Conservation (phyloP, 2,888 invertebrate genomes). For the Synanthedon andrenaeformis region DNA sequence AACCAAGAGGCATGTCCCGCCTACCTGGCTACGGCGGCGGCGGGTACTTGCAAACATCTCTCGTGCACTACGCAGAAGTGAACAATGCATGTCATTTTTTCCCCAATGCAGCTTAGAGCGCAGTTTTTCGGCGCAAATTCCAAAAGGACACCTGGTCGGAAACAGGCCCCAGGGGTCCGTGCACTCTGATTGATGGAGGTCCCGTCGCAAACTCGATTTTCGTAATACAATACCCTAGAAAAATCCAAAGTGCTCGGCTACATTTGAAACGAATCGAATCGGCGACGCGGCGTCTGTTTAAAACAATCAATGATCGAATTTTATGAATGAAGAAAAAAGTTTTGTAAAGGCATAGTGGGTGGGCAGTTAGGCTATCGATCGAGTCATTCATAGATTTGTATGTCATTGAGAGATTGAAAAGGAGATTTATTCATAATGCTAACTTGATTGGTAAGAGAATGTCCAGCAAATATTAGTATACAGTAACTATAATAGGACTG, state of each 20-base stretch:
- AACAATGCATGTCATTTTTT: slow-evolving; percentile 55
- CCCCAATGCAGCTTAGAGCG: slow-evolving; percentile 43
- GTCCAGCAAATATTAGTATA: too few relatives aligned
- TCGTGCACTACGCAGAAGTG: slow-evolving; percentile 52
- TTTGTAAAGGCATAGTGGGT: slow-evolving; percentile 36
- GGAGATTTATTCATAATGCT: too few relatives aligned
- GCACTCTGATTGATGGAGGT: slow-evolving; percentile 58
- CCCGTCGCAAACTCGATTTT: slow-evolving; percentile 46
- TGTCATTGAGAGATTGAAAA: not conserved
- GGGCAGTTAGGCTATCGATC: slow-evolving; percentile 47
- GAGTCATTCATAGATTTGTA: slow-evolving; percentile 26
- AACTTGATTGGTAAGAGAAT: too few relatives aligned
- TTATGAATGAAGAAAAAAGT: slow-evolving; percentile 60
- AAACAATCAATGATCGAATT: slow-evolving; percentile 67
- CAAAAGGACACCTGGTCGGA: slow-evolving; percentile 69
- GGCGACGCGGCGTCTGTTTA: slow-evolving; percentile 64
- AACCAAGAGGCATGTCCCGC: slow-evolving; percentile 7
- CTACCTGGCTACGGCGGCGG: slow-evolving; percentile 39
- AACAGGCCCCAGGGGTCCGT: slow-evolving; percentile 63
- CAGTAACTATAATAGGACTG: too few relatives aligned
- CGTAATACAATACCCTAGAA: slow-evolving; percentile 35
- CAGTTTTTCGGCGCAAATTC: slow-evolving; percentile 65
- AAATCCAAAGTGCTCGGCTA: slow-evolving; percentile 21
- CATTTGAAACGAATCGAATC: slow-evolving; percentile 29
- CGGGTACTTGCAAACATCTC: slow-evolving; percentile 22